These are phyloP conservation scores for Eulemur rufifrons DNA, from an alignment of 2,113 vertebrate genomes.

Conservation along the genomic window DNA sequence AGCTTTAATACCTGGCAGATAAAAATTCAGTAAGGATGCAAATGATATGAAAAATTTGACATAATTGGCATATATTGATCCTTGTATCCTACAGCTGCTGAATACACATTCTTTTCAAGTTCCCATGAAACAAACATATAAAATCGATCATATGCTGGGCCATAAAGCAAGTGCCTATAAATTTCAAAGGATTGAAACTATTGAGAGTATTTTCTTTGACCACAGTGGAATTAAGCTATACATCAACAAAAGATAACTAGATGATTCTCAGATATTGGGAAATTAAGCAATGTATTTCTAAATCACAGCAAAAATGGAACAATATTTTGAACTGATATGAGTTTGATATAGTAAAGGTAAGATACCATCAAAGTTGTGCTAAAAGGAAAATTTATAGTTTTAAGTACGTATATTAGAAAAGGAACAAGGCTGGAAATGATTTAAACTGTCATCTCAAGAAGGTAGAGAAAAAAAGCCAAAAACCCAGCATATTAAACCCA, in stretches of 20 bases:
- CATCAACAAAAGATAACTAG: background rate
- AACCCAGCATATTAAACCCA: background rate
- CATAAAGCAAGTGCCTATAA: background rate
- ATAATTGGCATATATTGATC: background rate
- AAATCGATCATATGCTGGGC: background rate
- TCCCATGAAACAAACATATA: background rate
- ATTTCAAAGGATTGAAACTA: background rate
- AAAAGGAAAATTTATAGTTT: background rate
- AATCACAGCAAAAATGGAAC: constrained; percentile 1
- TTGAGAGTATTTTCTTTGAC: background rate
- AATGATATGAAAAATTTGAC: background rate
- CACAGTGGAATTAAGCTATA: background rate
- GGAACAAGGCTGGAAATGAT: background rate
- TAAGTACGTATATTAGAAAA: background rate
- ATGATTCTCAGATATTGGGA: background rate
- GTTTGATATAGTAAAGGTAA: background rate
- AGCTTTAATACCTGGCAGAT: background rate
- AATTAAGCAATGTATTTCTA: background rate
- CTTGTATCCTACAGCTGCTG: background rate
- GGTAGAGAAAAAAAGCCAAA: background rate
- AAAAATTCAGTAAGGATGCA: background rate
- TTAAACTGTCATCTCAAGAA: background rate
- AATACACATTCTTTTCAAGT: background rate
- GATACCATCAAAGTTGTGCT: background rate
- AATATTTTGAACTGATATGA: background rate